Evolutionary conservation across 2,888 invertebrate species (phyloP).

Genomic region (Argyra leucocephala): DNA sequence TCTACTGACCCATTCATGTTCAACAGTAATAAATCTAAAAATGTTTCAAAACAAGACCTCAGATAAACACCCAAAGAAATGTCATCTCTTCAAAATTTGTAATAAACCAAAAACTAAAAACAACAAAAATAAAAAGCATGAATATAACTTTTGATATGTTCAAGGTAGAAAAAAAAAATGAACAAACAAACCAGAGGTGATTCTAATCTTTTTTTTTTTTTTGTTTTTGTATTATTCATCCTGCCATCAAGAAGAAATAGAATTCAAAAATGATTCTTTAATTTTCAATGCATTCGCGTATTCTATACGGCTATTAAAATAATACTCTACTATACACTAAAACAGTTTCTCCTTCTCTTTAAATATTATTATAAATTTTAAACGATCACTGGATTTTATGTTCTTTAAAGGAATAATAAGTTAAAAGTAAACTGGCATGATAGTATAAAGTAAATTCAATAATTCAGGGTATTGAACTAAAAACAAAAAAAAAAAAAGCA

Average conservation of each 20-base stretch:
- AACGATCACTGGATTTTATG: no score
- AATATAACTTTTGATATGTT: background rate
- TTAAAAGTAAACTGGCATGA: no score
- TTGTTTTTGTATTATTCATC: background rate
- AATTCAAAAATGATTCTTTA: background rate
- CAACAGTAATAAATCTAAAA: conserved; percentile 20
- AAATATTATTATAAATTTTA: no score
- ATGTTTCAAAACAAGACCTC: conserved; percentile 8
- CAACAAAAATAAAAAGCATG: no score
- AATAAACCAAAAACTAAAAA: background rate
- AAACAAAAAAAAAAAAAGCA: no score
- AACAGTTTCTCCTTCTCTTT: no score
- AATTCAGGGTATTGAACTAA: no score
- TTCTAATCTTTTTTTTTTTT: background rate
- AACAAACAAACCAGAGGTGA: background rate
- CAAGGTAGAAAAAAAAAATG: background rate
- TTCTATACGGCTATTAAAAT: no score
- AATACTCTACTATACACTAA: no score
- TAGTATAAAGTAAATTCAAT: no score
- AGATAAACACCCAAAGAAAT: conserved; percentile 15
- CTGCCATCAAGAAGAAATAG: background rate
- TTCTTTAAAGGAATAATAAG: no score
- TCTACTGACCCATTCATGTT: conserved; percentile 22
- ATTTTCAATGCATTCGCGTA: background rate
- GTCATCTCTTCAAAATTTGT: conserved; percentile 2